Conservation (phyloP, 1,140 invertebrate genomes). For the Homarus americanus region DNA sequence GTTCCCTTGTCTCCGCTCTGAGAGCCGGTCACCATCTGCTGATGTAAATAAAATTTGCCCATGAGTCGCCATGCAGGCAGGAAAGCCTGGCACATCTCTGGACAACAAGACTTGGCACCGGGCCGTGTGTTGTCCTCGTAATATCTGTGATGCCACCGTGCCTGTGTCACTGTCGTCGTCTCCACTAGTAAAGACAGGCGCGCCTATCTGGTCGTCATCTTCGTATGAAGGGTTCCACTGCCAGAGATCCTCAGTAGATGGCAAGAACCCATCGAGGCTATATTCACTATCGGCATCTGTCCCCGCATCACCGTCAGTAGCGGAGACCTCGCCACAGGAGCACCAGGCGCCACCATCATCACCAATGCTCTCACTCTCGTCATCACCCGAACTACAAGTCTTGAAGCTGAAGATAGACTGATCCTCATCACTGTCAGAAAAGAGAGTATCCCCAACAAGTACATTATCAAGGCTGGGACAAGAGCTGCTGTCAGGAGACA, state of each 20-base stretch:
- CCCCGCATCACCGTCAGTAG: constrained; percentile 18
- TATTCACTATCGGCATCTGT: constrained; percentile 18
- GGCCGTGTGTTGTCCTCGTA: not conserved
- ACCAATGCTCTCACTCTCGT: not conserved
- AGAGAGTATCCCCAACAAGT: not conserved
- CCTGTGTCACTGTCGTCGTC: not conserved
- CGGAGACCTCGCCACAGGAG: not conserved
- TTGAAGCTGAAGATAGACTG: constrained; percentile 12
- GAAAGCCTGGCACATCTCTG: not conserved
- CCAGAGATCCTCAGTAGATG: constrained; percentile 14
- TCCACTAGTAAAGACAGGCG: not conserved
- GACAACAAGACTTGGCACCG: constrained; percentile 4
- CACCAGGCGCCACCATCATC: not conserved
- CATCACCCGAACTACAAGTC: constrained; percentile 38
- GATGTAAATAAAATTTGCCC: not conserved
- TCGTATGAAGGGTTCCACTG: constrained; percentile 45
- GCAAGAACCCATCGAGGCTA: constrained; percentile 3
- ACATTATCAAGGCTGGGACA: not conserved
- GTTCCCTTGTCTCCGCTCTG: not conserved
- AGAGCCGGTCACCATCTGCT: not conserved
- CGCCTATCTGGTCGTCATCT: not conserved
- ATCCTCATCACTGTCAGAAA: constrained; percentile 8
- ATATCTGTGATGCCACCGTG: not conserved
- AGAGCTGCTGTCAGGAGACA: not conserved
- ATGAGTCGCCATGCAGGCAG: not conserved